Evolutionary conservation across 2,797 vertebrate genomes (phyloP).

Genomic region (Sebastes hubbsi): DNA sequence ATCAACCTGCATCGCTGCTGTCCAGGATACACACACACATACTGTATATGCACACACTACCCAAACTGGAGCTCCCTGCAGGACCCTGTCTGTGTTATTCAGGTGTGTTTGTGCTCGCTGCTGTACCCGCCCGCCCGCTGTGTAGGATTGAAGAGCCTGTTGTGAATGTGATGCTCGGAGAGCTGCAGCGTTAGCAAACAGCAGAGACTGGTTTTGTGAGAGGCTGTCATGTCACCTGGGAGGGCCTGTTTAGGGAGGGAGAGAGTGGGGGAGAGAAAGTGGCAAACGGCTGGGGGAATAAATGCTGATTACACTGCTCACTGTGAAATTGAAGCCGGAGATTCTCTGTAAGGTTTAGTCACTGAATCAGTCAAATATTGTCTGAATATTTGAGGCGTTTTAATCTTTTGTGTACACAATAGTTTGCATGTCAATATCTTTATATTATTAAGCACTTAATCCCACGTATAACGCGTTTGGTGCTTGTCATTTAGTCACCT

Average conservation of each 20-base stretch:
- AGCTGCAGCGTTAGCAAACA: slow-evolving; percentile 69
- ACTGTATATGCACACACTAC: background rate
- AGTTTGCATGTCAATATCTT: background rate
- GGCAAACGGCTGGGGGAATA: slow-evolving; percentile 23
- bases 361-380: slow-evolving; percentile 20
- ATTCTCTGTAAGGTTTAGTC: slow-evolving; percentile 17
- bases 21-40: slow-evolving; percentile 27
- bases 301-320: slow-evolving; percentile 46
- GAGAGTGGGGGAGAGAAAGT: slow-evolving; percentile 13
- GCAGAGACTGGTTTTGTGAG: slow-evolving; percentile 62
- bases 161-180: slow-evolving; percentile 66
- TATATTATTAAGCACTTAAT: background rate
- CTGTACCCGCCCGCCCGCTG: slow-evolving; percentile 55
- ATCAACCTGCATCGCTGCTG: slow-evolving; percentile 69
- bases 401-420: background rate
- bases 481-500: background rate
- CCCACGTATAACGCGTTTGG: background rate
- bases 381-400: background rate
- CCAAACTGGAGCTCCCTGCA: slow-evolving; percentile 52
- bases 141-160: slow-evolving; percentile 67
- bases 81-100: slow-evolving; percentile 66
- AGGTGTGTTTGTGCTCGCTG: slow-evolving; percentile 69
- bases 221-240: slow-evolving; percentile 63
- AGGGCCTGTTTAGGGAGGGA: slow-evolving; percentile 47
- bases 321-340: slow-evolving; percentile 27